A percentile compares a stretch with the other conserved stretches of the same genome.
Evolutionary conservation across 2,797 vertebrate species (phyloP).

Genomic region (Liparis tanakae): DNA sequence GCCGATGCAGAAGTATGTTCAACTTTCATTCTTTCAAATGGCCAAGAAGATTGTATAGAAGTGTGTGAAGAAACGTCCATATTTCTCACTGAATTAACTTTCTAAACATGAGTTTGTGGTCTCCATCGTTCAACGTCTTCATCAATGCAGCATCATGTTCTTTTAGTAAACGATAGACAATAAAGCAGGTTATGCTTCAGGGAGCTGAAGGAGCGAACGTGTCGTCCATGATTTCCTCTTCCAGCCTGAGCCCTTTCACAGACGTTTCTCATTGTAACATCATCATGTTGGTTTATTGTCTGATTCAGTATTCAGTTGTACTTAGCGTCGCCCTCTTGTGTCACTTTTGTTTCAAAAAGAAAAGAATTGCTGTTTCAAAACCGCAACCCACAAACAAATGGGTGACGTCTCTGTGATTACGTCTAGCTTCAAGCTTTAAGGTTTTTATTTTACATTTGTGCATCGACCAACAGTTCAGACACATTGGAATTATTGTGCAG

Average conservation of each 20-base stretch:
- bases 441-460: no score
- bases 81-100: neutral
- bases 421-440: no score
- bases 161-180: neutral
- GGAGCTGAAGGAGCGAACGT: neutral
- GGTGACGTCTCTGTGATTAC: neutral
- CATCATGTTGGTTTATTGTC: neutral
- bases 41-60: neutral
- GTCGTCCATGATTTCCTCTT: no score
- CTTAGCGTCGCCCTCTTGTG: neutral
- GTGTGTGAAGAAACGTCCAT: neutral
- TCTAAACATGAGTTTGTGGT: neutral
- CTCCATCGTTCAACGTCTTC: no score
- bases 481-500: no score
- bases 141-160: neutral
- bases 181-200: neutral
- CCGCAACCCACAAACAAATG: neutral
- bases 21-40: neutral
- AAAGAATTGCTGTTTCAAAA: no score
- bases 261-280: neutral
- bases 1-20: neutral
- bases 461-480: no score
- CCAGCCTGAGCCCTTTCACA: neutral
- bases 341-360: no score
- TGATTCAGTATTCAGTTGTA: no score